Conservation (phyloP, 2,888 invertebrate genomes). For the Nymphalis urticae region DNA sequence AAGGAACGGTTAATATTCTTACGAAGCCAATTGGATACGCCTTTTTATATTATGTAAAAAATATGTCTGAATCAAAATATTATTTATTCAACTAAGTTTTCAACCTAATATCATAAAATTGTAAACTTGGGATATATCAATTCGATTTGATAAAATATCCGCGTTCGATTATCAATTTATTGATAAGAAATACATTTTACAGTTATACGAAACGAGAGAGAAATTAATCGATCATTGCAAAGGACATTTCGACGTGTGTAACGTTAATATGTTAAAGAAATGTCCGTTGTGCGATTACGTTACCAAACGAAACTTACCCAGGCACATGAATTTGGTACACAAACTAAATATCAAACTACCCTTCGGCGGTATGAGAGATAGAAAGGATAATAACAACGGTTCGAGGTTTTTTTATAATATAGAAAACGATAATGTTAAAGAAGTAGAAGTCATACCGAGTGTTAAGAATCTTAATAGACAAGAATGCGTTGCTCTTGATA, state of each 20-base stretch:
- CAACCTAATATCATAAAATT: too few species aligned
- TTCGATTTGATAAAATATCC: too few species aligned
- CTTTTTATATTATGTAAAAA: too few species aligned
- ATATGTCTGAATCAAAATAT: too few species aligned
- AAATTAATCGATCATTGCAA: constrained; percentile 59
- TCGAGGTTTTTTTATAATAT: constrained; percentile 57
- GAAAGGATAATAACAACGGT: constrained; percentile 41
- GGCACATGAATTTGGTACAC: constrained; percentile 53
- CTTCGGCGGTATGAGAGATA: constrained; percentile 48
- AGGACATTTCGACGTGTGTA: constrained; percentile 64
- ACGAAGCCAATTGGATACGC: too few species aligned
- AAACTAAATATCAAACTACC: constrained; percentile 48
- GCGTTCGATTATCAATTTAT: too few species aligned
- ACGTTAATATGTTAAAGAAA: constrained; percentile 55
- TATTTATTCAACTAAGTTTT: too few species aligned
- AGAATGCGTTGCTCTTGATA: constrained; percentile 56
- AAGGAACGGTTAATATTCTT: too few species aligned
- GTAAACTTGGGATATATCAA: too few species aligned
- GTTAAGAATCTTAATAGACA: constrained; percentile 59
- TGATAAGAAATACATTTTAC: constrained; percentile 21
- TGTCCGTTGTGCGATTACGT: constrained; percentile 65
- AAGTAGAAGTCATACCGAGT: constrained; percentile 65
- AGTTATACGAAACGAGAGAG: constrained; percentile 63
- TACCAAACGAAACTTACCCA: constrained; percentile 45
- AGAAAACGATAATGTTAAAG: constrained; percentile 40